A percentile compares a stretch with the other conserved stretches of the same genome.
phyloP scores from a whole-genome alignment of 2,113 vertebrate genomes.

The Tetrao urogallus region DNA sequence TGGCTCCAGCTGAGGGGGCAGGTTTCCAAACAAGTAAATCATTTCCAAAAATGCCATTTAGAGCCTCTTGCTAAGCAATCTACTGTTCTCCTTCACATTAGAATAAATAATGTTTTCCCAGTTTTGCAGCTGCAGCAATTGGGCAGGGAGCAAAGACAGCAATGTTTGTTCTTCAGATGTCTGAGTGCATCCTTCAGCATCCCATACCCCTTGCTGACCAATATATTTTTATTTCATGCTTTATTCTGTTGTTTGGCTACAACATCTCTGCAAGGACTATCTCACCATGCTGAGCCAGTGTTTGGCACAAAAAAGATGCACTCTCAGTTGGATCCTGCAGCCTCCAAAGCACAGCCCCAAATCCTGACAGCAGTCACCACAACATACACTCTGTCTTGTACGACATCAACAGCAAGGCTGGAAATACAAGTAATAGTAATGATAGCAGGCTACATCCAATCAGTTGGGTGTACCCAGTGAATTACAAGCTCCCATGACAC shows the following conservation, averaged over 20 bases:
- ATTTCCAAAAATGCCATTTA: conserved; percentile 17
- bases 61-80: neutral
- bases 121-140: neutral
- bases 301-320: neutral
- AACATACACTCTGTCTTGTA: neutral
- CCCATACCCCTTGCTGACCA: neutral
- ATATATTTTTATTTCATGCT: neutral
- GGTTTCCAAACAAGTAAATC: conserved; percentile 8
- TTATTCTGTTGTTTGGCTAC: neutral
- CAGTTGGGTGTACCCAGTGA: too few relatives aligned
- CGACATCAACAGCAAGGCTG: neutral
- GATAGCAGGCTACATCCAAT: accelerated
- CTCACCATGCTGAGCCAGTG: accelerated
- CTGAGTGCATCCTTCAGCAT: accelerated
- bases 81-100: neutral
- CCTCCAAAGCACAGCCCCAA: neutral
- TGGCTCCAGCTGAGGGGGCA: neutral
- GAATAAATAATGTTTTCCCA: neutral
- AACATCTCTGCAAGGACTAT: neutral
- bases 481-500: too few relatives aligned
- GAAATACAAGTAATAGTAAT: neutral
- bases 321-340: neutral
- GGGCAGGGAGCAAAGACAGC: neutral
- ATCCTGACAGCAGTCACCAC: neutral
- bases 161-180: neutral